Evolutionary conservation across 2,797 vertebrate genomes (phyloP).

Genomic region (Sebastes taczanowskii): DNA sequence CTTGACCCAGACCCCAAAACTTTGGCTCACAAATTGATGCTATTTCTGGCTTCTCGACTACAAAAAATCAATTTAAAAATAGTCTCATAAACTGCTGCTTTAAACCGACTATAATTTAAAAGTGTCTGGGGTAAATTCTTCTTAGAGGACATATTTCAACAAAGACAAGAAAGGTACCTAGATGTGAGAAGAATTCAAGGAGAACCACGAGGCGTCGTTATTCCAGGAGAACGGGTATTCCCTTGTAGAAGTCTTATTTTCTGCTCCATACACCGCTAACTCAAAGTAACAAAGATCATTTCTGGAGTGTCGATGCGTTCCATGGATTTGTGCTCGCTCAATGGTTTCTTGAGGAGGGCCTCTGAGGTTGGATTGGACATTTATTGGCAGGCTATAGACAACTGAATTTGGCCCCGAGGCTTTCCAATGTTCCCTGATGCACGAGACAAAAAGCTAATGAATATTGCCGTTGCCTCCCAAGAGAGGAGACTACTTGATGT

Average conservation of each 20-base stretch:
- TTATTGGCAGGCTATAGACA: slow-evolving; percentile 23
- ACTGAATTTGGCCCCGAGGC: slow-evolving; percentile 16
- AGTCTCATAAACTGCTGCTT: not conserved
- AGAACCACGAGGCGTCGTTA: not conserved
- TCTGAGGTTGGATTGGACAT: not conserved
- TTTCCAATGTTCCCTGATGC: slow-evolving; percentile 16
- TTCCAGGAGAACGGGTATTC: not conserved
- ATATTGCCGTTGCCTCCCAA: slow-evolving; percentile 25
- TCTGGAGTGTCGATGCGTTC: not conserved
- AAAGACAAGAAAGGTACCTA: not conserved
- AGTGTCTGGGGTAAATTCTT: not conserved
- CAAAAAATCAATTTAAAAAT: slow-evolving; percentile 9
- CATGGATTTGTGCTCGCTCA: not conserved
- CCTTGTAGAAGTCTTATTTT: not conserved
- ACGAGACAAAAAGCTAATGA: slow-evolving; percentile 31
- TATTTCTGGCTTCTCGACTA: not conserved
- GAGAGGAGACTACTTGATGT: not conserved
- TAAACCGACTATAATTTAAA: not conserved
- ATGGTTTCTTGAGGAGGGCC: not conserved
- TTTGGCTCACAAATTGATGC: not conserved
- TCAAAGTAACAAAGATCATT: not conserved
- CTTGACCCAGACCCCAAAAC: not conserved
- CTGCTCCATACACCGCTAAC: not conserved
- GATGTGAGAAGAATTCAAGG: not conserved
- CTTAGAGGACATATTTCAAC: not conserved